Conservation (phyloP, 2,888 invertebrate species). For the Plagodis dolabraria region DNA sequence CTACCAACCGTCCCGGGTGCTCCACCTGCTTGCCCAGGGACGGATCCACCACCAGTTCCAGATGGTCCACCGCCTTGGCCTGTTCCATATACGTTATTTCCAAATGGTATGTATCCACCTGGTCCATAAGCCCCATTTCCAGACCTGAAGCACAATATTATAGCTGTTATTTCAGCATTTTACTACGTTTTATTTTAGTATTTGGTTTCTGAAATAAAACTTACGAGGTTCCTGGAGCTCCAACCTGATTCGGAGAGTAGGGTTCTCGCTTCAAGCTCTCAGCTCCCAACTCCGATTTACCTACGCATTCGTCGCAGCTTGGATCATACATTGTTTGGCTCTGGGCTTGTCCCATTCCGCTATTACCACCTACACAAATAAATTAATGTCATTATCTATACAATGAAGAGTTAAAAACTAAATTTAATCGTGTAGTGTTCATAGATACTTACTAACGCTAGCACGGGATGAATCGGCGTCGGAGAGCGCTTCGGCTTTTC, state of each 20-base stretch:
- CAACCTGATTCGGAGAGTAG: constrained; percentile 28
- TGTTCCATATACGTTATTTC: constrained; percentile 17
- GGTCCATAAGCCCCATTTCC: constrained; percentile 27
- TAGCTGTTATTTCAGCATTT: neutral
- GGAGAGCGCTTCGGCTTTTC: constrained; percentile 93
- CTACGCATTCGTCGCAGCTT: constrained; percentile 88
- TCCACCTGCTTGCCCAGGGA: constrained; percentile 15
- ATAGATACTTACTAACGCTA: constrained; percentile 87
- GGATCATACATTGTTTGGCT: constrained; percentile 90
- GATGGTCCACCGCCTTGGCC: neutral
- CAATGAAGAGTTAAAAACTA: neutral
- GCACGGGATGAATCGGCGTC: constrained; percentile 89
- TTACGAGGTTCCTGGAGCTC: constrained; percentile 35
- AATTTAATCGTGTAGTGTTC: neutral
- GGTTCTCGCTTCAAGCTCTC: constrained; percentile 51
- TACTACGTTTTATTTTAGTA: neutral
- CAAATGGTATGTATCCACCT: constrained; percentile 3
- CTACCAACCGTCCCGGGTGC: constrained; percentile 21
- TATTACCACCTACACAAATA: constrained; percentile 87
- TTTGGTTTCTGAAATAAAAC: constrained; percentile 29
- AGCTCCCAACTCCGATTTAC: constrained; percentile 52
- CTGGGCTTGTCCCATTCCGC: constrained; percentile 95
- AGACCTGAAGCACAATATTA: constrained; percentile 32
- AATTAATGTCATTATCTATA: constrained; percentile 6
- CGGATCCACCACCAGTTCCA: constrained; percentile 15